Base-by-base conservation (phyloP, 1,140 invertebrate species). In the Bombus confusus region DNA sequence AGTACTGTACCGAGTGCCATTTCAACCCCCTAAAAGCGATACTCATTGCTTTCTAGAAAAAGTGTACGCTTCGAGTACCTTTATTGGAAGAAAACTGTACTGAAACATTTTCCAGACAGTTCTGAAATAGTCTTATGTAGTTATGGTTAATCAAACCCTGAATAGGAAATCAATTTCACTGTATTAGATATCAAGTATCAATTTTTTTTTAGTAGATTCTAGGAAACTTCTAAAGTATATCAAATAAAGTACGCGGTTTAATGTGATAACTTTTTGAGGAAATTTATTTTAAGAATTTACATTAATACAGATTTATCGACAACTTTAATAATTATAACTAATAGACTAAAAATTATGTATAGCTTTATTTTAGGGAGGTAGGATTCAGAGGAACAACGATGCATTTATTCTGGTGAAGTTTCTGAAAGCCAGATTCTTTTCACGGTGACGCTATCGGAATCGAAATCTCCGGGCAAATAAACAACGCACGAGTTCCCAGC, bases 381-480 rank as follows among this genome's bases (percentile, higher is more conserved):
- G 4, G 15, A 15, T 12, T 31, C 15, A 15, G 28, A 31, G 41
- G 2, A 43, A 43, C 41, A 73, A 18, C n/a, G 41, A 31, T 10
- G n/a, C 71, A 22, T n/a, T 22, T 15, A 59, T 37, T 10, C 22
- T n/a, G 12, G 37, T 31, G 22, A 52, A 15, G 43, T 34, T 52
- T 6, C 22, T 3, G 25, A 37, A 25, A 31, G 28, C 13, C 37
- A 34, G 31, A 37, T 71, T 64, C 78, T 71, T 72, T 39, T 39
- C 13, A 72, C 34, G 28, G 12, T 12, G 34, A 15, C 13, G 68
- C 4, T 71, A 72, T 84, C 71, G n/a, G n/a, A 41, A 66, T 31
- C 34, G 71, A 74, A 31, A 81, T 81, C 43, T 25, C 47, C 10
- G 1, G 25, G 3, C 34, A 74, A 80, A 74, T 59, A 81, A 85